Conservation (phyloP, 2,888 invertebrate species). For the Abrostola triplasia region DNA sequence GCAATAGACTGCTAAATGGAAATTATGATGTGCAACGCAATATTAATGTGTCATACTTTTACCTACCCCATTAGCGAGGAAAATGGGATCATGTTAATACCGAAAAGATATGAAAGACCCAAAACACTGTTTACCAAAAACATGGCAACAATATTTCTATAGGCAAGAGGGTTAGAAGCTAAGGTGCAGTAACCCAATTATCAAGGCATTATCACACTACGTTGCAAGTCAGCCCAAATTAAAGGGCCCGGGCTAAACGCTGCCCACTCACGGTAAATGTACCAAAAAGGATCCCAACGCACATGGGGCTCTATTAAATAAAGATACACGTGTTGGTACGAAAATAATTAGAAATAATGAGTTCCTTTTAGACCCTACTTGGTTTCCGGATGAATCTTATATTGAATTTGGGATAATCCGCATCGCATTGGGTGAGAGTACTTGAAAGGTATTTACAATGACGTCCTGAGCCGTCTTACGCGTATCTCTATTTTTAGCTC, state of each 20-base stretch:
- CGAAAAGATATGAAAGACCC: too few species aligned
- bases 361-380: not conserved
- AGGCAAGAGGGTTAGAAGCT: not conserved
- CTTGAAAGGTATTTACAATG: not conserved
- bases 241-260: slow-evolving; percentile 1
- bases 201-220: not conserved
- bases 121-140: not conserved
- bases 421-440: not conserved
- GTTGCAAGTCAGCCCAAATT: slow-evolving; percentile 1
- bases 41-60: too few species aligned
- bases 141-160: not conserved
- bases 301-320: not conserved
- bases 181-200: slow-evolving; percentile 1
- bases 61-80: too few species aligned
- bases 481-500: too few species aligned
- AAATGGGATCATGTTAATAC: too few species aligned
- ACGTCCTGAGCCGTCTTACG: not conserved
- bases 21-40: too few species aligned
- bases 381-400: not conserved
- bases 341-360: slow-evolving; percentile 10
- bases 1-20: too few species aligned
- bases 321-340: not conserved
- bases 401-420: not conserved
- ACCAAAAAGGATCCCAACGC: not conserved
- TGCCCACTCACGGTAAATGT: not conserved